These are phyloP conservation scores for Diorhabda sublineata DNA, from an alignment of 1,140 invertebrate genomes.

Conservation along the genomic window DNA sequence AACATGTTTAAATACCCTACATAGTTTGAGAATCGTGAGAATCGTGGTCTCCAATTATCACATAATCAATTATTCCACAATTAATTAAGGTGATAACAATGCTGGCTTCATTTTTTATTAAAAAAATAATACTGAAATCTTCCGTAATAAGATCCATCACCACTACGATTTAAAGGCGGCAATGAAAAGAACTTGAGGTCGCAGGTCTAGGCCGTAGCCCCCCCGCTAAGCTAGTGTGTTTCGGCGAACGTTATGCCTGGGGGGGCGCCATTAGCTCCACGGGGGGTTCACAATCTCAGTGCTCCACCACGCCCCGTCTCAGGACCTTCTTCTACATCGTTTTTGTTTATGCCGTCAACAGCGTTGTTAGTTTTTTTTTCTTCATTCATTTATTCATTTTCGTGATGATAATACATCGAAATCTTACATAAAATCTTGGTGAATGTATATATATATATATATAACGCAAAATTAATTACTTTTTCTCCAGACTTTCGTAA, in stretches of 20 bases:
- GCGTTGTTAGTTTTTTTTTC: background rate
- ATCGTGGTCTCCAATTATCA: too few species aligned
- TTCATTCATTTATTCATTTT: background rate
- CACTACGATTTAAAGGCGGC: background rate
- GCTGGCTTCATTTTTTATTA: too few species aligned
- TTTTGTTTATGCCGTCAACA: background rate
- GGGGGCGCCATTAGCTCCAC: constrained; percentile 39
- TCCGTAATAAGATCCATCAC: background rate
- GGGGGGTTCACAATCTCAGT: constrained; percentile 28
- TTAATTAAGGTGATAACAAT: too few species aligned
- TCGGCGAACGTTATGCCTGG: constrained; percentile 30
- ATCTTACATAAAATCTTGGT: too few species aligned
- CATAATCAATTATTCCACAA: too few species aligned
- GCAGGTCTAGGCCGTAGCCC: constrained; percentile 20
- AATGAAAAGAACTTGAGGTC: constrained; percentile 15
- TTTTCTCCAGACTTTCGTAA: background rate
- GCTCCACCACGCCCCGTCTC: constrained; percentile 31
- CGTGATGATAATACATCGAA: too few species aligned
- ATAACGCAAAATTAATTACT: background rate
- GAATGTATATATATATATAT: background rate
- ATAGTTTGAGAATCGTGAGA: too few species aligned
- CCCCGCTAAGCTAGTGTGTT: constrained; percentile 33
- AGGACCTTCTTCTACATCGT: background rate
- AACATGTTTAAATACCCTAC: too few species aligned
- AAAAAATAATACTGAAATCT: background rate